Evolutionary conservation across 2,888 invertebrate species (phyloP), one percentile per base, ranked within the genome.

Genomic region (Marronus borbonicus): DNA sequence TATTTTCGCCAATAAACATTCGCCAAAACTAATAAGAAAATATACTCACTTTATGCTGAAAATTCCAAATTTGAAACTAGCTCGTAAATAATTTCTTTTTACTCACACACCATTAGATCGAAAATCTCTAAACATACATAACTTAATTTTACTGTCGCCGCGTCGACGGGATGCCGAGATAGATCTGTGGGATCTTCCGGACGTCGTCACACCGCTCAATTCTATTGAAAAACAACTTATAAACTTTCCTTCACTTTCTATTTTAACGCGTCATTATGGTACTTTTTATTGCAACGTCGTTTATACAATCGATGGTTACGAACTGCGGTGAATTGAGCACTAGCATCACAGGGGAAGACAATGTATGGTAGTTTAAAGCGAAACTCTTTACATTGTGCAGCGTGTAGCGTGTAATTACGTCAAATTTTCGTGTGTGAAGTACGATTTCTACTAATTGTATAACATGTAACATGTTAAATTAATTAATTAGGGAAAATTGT

Each of bases 201-300:
- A 44, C 44, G 44, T 36, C 31, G 31, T 2, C 24, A 2, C 31
- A 36, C 12, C 17, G 64, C 75, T 68, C 39, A 28, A 68, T 10
- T 66, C 58, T 36, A 31, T 55, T 70, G 69, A 70, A 70, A 55
- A 55, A 70, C 70, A 44, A 58, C 55, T 14, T n/a, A 50, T 17
- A 17, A 75, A 76, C 78, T 78, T 78, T 78, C 78, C 39, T 78
- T 64, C 36, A 78, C 78, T 78, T 78, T 78, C 78, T 78, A 52
- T 66, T 78, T 78, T 75, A 39, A 55, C 31, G 36, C 78, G 72
- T 74, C 50, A 62, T 62, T 77, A 55, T 62, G 31, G 58, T 49
- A 58, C 36, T 24, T 52, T 72, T 70, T 70, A 28, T 62, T 31
- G 28, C 24, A 62, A 31, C 62, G 62, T 62, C 28, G 62, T 62